Evolutionary conservation across 2,888 invertebrate genomes (phyloP), one percentile per base, ranked within the genome.

Genomic region (Athrips mouffetella): DNA sequence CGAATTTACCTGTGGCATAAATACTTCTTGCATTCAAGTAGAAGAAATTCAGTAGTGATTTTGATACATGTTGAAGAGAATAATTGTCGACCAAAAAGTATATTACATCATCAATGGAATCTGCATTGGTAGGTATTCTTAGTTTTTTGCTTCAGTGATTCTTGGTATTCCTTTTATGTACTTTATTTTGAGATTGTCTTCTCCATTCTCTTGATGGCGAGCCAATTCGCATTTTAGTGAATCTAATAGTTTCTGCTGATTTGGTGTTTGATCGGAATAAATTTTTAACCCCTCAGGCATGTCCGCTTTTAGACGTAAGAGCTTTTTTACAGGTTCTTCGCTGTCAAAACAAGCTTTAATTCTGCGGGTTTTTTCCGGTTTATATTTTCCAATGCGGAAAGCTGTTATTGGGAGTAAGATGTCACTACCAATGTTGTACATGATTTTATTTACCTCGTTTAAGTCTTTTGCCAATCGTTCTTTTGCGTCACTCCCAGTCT

Each of bases 201-300:
- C 52, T 2, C 57, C 52, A 2, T 41, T 25, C 7, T 40, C 35
- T 21, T 18, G 15, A 1, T 53, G 46, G 11, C 16, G 27, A 10
- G 18, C 33, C n/a, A 57, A 23, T 29, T 57, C 57, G 0, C 48
- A 37, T 45, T 48, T 53, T 8, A 53, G 6, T 3, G 10, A 6
- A 13, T 45, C 30, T 16, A 54, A 15, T 20, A 44, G 46, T n/a
- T 48, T 47, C 23, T 35, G 35, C 25, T 57, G 56, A 1, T 40
- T 8, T 13, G 48, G 52, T 2, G 56, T 56, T 44, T 56, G 48
- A 11, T 56, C 56, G 0, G 53, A 50, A 16, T 35, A 56, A 7
- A 53, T 27, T 35, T 30, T 50, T 7, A 39, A 7, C 16, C 23
- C 23, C 21, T 44, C 23, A 8, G 27, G 33, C 7, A 30, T 2